Percentiles rank a stretch among this genome's conserved stretches.
Conservation (phyloP, 2,113 vertebrate species). For the Porphyrio hochstetteri region DNA sequence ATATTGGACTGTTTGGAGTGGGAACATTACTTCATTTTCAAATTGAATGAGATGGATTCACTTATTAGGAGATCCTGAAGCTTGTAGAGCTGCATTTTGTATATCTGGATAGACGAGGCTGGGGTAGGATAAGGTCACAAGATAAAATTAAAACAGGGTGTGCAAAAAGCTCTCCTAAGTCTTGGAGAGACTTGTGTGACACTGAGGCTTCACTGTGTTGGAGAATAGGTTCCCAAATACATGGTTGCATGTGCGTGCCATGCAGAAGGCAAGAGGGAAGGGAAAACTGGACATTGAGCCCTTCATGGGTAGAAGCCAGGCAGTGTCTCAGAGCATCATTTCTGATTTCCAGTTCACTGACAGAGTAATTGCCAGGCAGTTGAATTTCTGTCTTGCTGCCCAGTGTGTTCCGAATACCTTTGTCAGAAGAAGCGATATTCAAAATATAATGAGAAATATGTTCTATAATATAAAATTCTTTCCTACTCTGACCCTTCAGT, state of each 20-base stretch:
- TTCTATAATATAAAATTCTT: neutral
- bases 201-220: neutral
- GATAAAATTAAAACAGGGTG: neutral
- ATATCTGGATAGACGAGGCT: neutral
- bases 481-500: neutral
- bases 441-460: neutral
- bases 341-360: neutral
- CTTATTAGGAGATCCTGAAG: neutral
- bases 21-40: neutral
- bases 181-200: rapidly evolving
- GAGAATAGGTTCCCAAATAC: neutral
- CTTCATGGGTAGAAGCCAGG: neutral
- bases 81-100: neutral
- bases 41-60: neutral
- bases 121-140: neutral
- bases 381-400: neutral
- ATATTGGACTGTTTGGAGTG: neutral
- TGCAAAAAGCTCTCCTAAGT: neutral
- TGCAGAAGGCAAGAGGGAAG: neutral
- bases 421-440: neutral
- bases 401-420: neutral
- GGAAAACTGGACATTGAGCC: neutral
- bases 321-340: neutral
- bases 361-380: neutral
- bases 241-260: rapidly evolving